Conservation (phyloP, 2,797 vertebrate genomes). For the Columba guinea region DNA sequence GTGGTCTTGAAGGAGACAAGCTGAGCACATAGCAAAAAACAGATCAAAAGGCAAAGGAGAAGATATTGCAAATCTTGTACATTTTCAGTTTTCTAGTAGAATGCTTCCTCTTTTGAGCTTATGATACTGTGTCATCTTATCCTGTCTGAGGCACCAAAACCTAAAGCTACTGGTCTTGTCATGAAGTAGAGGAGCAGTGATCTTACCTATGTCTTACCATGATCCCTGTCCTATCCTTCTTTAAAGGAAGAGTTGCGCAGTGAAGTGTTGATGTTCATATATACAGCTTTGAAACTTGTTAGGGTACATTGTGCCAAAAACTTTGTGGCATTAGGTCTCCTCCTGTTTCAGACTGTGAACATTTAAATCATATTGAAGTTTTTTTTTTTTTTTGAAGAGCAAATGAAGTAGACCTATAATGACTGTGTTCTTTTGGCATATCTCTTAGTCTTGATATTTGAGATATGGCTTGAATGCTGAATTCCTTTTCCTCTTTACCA, state of each 20-base stretch:
- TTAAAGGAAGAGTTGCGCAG: neutral
- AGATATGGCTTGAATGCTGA: neutral
- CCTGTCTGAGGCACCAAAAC: neutral
- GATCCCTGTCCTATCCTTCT: neutral
- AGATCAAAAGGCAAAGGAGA: neutral
- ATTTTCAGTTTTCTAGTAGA: neutral
- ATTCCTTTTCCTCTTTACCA: neutral
- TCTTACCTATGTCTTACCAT: accelerated
- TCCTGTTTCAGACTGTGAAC: neutral
- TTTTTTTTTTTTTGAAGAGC: neutral
- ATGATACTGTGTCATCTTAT: neutral
- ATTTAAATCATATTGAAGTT: neutral
- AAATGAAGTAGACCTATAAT: neutral
- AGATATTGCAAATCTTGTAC: neutral
- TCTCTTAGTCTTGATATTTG: neutral
- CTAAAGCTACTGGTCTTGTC: neutral
- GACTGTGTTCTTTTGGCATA: neutral
- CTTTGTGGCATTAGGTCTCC: neutral
- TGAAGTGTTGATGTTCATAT: neutral
- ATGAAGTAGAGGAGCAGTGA: neutral
- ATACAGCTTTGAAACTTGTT: neutral
- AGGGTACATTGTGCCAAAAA: neutral
- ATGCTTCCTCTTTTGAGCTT: neutral
- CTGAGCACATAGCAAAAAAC: neutral
- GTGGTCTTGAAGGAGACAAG: neutral